Conservation (phyloP, 2,888 invertebrate species). For the Aphodius sticticus region DNA sequence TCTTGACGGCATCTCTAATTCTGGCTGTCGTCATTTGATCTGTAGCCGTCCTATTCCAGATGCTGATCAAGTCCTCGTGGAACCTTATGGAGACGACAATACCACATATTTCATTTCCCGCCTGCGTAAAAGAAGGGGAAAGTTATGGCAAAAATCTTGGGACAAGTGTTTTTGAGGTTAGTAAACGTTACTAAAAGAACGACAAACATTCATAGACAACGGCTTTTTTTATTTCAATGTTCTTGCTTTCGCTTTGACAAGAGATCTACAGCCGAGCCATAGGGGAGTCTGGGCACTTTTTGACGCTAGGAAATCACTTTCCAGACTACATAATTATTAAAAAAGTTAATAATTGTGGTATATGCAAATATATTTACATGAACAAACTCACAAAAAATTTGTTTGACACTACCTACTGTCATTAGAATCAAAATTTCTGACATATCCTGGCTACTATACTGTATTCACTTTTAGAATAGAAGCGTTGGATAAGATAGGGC, state of each 20-base stretch:
- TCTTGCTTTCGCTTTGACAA: background rate
- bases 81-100: slow-evolving; percentile 95
- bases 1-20: slow-evolving; percentile 93
- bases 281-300: no score
- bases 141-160: background rate
- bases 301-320: no score
- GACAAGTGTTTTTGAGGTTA: no score
- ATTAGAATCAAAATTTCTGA: no score
- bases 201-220: background rate
- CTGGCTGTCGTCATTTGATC: slow-evolving; percentile 88
- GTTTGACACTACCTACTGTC: no score
- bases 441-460: no score
- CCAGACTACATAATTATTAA: no score
- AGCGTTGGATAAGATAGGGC: no score
- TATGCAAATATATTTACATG: no score
- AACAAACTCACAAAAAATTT: no score
- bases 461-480: no score
- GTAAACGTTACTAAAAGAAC: background rate
- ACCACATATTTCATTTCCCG: slow-evolving; percentile 98
- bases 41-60: slow-evolving; percentile 96
- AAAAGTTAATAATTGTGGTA: no score
- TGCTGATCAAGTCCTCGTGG: slow-evolving; percentile 95
- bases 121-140: slow-evolving; percentile 46
- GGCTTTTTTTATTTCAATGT: background rate
- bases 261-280: background rate